Evolutionary conservation across 2,113 vertebrate genomes (phyloP).

Genomic region (Dolichotis patagonum): DNA sequence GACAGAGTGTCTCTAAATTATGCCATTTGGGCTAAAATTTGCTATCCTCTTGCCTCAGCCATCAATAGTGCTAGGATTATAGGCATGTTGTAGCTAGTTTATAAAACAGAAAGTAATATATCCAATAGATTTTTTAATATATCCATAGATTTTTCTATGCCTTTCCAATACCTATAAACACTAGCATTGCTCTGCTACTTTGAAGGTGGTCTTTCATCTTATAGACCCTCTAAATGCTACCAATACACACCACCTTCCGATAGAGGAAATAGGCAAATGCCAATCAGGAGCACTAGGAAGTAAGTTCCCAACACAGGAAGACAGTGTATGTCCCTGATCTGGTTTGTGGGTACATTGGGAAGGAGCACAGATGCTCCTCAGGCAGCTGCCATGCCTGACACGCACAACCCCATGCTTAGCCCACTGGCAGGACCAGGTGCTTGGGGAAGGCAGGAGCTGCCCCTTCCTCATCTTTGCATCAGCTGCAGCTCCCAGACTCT

Average conservation of each 20-base stretch:
- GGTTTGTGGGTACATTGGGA: fast-evolving
- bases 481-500: background rate
- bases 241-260: too few relatives aligned
- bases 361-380: too few relatives aligned
- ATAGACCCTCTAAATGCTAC: background rate
- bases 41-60: background rate
- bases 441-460: background rate
- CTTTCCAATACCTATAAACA: background rate
- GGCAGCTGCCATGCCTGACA: background rate
- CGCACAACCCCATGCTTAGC: background rate
- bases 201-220: background rate
- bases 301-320: background rate
- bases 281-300: background rate
- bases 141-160: background rate
- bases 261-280: background rate
- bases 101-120: background rate
- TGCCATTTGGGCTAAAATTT: background rate
- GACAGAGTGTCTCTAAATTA: background rate
- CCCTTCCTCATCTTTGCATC: background rate
- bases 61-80: background rate
- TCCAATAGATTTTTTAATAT: background rate
- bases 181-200: background rate
- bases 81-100: background rate
- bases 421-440: background rate
- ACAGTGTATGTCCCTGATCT: fast-evolving